phyloP scores from a whole-genome alignment of 2,113 vertebrate genomes.

The Mus spicilegus region DNA sequence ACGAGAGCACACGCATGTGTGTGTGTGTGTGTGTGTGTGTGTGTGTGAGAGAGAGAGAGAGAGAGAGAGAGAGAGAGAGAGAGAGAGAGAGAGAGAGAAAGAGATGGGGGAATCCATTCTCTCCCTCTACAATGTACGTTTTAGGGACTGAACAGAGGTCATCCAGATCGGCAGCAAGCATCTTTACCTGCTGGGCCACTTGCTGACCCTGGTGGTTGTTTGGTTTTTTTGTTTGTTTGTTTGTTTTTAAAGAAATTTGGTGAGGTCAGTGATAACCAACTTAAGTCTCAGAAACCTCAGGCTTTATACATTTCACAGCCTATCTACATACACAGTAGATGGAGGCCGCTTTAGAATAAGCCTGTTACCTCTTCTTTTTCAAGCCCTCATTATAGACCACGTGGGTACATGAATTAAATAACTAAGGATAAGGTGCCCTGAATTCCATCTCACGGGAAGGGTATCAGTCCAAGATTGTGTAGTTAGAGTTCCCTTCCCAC shows the following conservation, averaged over 20 bases:
- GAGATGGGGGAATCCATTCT: not conserved
- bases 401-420: not conserved
- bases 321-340: not conserved
- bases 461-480: not conserved
- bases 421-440: not conserved
- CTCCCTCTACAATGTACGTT: not conserved
- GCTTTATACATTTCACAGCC: not conserved
- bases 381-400: not conserved
- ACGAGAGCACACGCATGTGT: not conserved
- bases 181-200: not conserved
- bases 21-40: too few relatives aligned
- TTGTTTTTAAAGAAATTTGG: conserved; percentile 22
- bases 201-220: not conserved
- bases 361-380: not conserved
- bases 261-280: not conserved
- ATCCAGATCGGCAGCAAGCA: not conserved
- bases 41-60: too few relatives aligned
- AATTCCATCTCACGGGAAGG: not conserved
- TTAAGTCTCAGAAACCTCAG: not conserved
- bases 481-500: not conserved
- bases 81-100: not conserved
- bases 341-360: not conserved
- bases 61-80: not conserved
- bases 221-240: not conserved
- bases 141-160: not conserved